phyloP scores from a whole-genome alignment of 2,113 vertebrate species.

The Protobothrops flavoviridis region DNA sequence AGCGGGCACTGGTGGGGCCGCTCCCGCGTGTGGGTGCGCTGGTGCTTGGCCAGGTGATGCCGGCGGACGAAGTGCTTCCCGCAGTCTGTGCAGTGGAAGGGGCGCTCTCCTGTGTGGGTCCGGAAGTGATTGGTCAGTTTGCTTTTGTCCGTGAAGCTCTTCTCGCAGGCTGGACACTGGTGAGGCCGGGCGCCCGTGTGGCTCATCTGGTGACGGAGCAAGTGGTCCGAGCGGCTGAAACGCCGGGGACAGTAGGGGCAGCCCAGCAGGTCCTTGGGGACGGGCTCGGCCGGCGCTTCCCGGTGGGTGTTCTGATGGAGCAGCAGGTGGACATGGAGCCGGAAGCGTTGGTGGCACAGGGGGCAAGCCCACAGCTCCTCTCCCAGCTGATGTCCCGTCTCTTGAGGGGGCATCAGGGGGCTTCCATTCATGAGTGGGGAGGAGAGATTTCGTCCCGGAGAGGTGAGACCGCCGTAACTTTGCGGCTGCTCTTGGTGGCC shows the following conservation, averaged over 20 bases:
- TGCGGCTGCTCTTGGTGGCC: conserved; percentile 60
- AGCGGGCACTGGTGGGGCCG: conserved; percentile 21
- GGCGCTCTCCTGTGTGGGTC: conserved; percentile 26
- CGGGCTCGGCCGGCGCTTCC: background rate
- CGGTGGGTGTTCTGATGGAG: conserved; percentile 14
- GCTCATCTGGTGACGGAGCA: conserved; percentile 31
- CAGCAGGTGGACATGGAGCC: conserved; percentile 43
- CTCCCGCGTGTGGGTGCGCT: conserved; percentile 27
- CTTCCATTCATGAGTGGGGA: conserved; percentile 39
- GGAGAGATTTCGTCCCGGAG: conserved; percentile 28
- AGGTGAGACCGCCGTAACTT: conserved; percentile 56
- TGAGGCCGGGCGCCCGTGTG: conserved; percentile 25
- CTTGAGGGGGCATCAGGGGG: conserved; percentile 49
- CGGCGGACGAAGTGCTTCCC: conserved; percentile 33
- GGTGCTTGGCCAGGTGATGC: conserved; percentile 20
- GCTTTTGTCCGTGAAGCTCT: conserved; percentile 27
- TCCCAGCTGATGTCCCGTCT: background rate
- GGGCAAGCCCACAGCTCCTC: conserved; percentile 2
- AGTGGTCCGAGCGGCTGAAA: conserved; percentile 8
- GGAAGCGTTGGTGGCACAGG: conserved; percentile 30
- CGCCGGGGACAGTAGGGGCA: conserved; percentile 25
- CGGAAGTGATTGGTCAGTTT: conserved; percentile 30
- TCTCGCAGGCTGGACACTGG: conserved; percentile 23
- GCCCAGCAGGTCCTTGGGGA: conserved; percentile 42
- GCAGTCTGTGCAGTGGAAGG: conserved; percentile 6